These are phyloP conservation scores for Lypha dubia DNA, from an alignment of 2,888 invertebrate species.

Conservation along the genomic window DNA sequence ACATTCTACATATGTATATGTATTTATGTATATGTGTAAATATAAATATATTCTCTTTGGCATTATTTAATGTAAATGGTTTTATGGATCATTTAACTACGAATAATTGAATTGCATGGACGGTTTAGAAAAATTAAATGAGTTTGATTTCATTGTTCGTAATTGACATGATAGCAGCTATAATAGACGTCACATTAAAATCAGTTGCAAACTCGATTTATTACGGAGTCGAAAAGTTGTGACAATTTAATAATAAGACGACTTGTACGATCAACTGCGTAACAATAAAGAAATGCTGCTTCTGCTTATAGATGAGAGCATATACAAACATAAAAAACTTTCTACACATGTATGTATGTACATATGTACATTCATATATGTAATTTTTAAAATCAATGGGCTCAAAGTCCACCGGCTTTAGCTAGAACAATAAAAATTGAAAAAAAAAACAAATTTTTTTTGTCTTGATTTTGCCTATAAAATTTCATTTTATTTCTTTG, in stretches of 20 bases:
- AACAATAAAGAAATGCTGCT: conserved; percentile 6
- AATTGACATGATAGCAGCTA: background rate
- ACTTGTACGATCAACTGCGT: conserved; percentile 9
- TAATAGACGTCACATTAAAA: background rate
- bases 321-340: too few relatives aligned
- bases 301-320: background rate
- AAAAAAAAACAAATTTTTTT: conserved; percentile 8
- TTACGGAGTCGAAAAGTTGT: too few relatives aligned
- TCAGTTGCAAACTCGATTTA: background rate
- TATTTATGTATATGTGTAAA: too few relatives aligned
- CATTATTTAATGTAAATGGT: too few relatives aligned
- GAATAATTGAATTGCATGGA: too few relatives aligned
- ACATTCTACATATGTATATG: too few relatives aligned
- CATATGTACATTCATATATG: background rate
- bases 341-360: background rate
- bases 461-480: background rate
- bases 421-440: background rate
- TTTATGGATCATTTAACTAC: too few relatives aligned
- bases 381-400: background rate
- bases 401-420: background rate
- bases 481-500: background rate
- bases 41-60: too few relatives aligned
- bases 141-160: background rate
- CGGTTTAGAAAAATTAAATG: too few relatives aligned
- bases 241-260: too few relatives aligned